Percentiles rank a stretch among this genome's conserved stretches.
Conservation (phyloP, 2,797 vertebrate species). For the Zonotrichia albicollis region DNA sequence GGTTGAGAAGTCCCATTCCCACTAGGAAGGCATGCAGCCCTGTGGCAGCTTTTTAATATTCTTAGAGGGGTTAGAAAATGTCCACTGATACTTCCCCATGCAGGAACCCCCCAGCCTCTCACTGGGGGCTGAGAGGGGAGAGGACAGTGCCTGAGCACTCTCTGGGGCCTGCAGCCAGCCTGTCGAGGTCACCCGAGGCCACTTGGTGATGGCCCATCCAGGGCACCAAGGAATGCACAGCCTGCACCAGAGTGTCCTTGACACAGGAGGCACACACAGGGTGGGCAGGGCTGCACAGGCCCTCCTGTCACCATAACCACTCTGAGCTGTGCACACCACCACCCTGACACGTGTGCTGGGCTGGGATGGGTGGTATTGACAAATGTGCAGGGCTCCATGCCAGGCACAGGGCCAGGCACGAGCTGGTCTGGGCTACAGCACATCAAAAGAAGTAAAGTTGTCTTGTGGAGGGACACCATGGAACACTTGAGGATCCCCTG, state of each 20-base stretch:
- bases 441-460: neutral
- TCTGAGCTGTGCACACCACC: accelerated
- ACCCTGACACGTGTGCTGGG: accelerated
- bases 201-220: accelerated
- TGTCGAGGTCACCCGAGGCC: accelerated
- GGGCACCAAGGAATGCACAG: accelerated
- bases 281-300: neutral
- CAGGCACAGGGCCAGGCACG: neutral
- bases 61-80: neutral
- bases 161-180: too few relatives aligned
- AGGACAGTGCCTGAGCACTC: accelerated
- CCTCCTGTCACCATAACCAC: neutral
- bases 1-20: accelerated
- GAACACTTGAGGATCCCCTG: neutral
- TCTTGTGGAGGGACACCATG: neutral
- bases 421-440: neutral
- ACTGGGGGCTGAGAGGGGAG: neutral
- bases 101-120: accelerated
- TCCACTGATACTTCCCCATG: neutral
- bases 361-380: neutral
- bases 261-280: accelerated
- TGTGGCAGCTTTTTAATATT: neutral
- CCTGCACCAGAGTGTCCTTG: accelerated
- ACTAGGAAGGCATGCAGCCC: neutral
- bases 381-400: accelerated